phyloP scores from a whole-genome alignment of 2,797 vertebrate species.

The Crocidura indochinensis region DNA sequence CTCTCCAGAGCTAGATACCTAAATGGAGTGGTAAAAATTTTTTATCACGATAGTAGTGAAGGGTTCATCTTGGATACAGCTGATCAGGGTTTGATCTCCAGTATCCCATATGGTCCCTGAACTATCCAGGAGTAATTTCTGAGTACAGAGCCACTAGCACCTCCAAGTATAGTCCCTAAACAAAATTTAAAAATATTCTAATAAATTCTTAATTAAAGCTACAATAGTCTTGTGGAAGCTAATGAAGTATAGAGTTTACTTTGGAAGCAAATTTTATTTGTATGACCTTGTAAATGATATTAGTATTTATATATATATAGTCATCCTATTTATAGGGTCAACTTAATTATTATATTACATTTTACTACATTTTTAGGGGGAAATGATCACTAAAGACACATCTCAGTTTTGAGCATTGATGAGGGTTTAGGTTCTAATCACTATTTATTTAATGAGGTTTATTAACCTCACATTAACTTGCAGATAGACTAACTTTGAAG shows the following conservation, averaged over 20 bases:
- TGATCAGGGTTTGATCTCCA: too few species aligned
- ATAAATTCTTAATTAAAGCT: conserved; percentile 12
- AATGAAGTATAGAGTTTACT: conserved; percentile 28
- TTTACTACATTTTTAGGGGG: background rate
- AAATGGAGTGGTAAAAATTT: conserved; percentile 8
- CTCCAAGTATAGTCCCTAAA: too few species aligned
- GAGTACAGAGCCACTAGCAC: too few species aligned
- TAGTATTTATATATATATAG: background rate
- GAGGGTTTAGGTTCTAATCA: background rate
- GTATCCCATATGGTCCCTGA: too few species aligned
- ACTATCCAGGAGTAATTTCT: too few species aligned
- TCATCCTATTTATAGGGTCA: conserved; percentile 1
- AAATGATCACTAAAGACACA: background rate
- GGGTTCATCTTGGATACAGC: too few species aligned
- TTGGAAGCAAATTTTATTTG: conserved; percentile 24
- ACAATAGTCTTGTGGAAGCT: background rate
- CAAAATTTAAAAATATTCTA: too few species aligned
- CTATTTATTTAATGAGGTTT: conserved; percentile 20
- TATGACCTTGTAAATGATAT: conserved; percentile 41
- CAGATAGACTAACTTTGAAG: background rate
- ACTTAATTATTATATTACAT: conserved; percentile 2
- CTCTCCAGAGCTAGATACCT: background rate
- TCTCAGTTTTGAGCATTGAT: background rate
- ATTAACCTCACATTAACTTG: conserved; percentile 2
- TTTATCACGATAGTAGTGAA: too few species aligned